phyloP scores from a whole-genome alignment of 2,888 invertebrate genomes.

The Coelinius sp. region DNA sequence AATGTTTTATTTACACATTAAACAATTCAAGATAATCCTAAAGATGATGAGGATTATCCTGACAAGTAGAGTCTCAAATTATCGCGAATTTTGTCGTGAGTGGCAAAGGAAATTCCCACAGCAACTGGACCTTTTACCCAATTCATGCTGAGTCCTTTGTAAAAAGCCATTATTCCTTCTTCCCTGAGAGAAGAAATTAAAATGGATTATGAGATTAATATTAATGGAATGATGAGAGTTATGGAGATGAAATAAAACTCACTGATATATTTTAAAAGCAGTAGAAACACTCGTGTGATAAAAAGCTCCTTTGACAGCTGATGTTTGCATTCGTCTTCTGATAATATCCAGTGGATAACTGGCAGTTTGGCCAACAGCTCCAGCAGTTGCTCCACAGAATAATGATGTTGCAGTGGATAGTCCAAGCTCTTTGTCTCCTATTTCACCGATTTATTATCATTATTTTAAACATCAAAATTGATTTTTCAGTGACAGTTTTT shows the following conservation, averaged over 20 bases:
- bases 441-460: constrained; percentile 24
- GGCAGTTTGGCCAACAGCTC: constrained; percentile 93
- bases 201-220: too few species aligned
- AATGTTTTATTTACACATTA: constrained; percentile 11
- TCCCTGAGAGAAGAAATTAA: constrained; percentile 73
- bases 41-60: not conserved
- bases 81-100: constrained; percentile 86
- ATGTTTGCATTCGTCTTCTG: constrained; percentile 80
- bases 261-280: constrained; percentile 80
- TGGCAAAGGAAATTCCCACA: constrained; percentile 96
- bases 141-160: constrained; percentile 99
- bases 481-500: too few species aligned
- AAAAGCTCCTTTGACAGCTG: constrained; percentile 72
- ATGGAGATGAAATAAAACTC: constrained; percentile 57
- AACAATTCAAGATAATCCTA: not conserved
- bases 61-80: constrained; percentile 71
- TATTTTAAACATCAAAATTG: too few species aligned
- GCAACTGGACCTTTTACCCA: constrained; percentile 96
- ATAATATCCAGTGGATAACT: constrained; percentile 98
- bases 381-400: constrained; percentile 90
- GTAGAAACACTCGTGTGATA: constrained; percentile 78
- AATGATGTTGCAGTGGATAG: constrained; percentile 77
- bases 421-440: constrained; percentile 64
- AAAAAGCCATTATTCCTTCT: constrained; percentile 94
- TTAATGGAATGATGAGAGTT: too few species aligned